These are phyloP conservation scores for Myotis davidii DNA, from an alignment of 2,113 vertebrate species.

Conservation along the genomic window DNA sequence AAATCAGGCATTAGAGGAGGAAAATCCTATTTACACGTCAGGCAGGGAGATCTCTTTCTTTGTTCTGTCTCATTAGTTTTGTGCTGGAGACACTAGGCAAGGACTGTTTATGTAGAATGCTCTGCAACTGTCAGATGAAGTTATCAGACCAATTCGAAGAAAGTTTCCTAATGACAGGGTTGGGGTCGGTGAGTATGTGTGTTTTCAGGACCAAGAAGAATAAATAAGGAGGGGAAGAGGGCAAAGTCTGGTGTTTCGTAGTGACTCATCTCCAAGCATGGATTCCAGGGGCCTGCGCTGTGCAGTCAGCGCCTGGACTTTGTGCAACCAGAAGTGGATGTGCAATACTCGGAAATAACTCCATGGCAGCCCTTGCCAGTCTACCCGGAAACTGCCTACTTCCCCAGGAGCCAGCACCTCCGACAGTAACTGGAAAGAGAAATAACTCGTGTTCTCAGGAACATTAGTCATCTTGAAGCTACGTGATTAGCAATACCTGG, in stretches of 20 bases:
- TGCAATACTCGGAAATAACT: conserved; percentile 60
- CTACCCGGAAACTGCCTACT: conserved; percentile 68
- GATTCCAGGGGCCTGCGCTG: background rate
- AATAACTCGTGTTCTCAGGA: conserved; percentile 54
- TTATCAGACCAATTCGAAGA: background rate
- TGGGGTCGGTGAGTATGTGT: background rate
- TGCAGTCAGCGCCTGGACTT: conserved; percentile 44
- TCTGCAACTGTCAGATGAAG: background rate
- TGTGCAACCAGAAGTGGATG: background rate
- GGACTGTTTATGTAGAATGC: background rate
- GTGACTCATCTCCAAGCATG: background rate
- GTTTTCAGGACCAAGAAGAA: background rate
- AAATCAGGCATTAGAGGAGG: background rate
- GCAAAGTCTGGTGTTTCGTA: conserved; percentile 1
- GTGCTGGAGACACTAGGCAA: background rate
- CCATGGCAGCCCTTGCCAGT: background rate
- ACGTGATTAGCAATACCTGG: conserved; percentile 56
- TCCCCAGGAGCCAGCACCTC: conserved; percentile 31
- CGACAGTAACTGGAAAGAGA: conserved; percentile 68
- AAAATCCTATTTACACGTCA: background rate
- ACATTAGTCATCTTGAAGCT: conserved; percentile 63
- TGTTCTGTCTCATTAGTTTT: background rate
- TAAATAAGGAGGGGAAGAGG: background rate
- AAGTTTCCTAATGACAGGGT: background rate
- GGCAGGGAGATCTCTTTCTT: background rate